phyloP scores from a whole-genome alignment of 2,113 vertebrate genomes.

The Microcebus griseorufus region DNA sequence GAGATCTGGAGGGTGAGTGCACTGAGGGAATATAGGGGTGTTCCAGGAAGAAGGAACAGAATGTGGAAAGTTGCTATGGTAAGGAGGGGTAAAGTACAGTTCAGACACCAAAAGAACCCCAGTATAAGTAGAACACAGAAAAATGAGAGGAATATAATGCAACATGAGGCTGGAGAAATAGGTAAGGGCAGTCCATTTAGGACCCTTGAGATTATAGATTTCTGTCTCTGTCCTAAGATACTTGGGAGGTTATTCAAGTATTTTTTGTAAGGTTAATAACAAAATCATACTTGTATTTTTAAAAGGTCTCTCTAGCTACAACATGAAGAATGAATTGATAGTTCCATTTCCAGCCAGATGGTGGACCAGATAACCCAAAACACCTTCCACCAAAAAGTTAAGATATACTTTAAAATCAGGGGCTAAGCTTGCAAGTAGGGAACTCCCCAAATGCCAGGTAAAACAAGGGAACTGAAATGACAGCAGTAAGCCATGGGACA shows the following conservation, averaged over 20 bases:
- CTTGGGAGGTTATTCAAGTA: not conserved
- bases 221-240: not conserved
- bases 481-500: not conserved
- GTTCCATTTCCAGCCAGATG: not conserved
- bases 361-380: slow-evolving; percentile 5
- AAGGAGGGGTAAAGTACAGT: slow-evolving; percentile 26
- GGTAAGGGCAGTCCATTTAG: not conserved
- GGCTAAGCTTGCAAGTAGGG: not conserved
- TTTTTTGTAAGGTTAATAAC: not conserved
- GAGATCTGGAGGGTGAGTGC: not conserved
- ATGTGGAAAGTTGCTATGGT: not conserved
- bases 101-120: not conserved
- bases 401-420: slow-evolving; percentile 47
- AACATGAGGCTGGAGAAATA: not conserved
- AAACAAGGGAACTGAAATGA: slow-evolving; percentile 24
- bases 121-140: not conserved
- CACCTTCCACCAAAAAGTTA: not conserved
- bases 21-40: not conserved
- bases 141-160: not conserved
- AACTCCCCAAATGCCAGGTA: not conserved
- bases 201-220: not conserved
- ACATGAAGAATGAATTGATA: not conserved
- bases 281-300: not conserved
- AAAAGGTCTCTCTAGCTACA: slow-evolving; percentile 21
- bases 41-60: not conserved